phyloP scores from a whole-genome alignment of 2,113 vertebrate species.

The Pyrgilauda ruficollis region DNA sequence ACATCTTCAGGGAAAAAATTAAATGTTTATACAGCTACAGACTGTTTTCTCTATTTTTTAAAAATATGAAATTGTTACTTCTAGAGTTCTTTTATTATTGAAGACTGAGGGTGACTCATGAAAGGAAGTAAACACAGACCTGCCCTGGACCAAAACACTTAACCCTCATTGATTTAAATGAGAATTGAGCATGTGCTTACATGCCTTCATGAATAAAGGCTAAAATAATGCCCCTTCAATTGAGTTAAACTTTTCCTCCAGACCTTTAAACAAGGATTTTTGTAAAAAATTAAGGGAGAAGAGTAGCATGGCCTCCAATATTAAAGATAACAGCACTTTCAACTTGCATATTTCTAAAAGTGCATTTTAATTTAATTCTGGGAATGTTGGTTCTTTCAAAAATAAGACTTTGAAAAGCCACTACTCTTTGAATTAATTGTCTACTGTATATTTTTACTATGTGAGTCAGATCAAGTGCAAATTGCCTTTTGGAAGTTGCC shows the following conservation, averaged over 20 bases:
- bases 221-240: background rate
- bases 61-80: background rate
- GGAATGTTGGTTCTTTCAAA: background rate
- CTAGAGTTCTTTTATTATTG: background rate
- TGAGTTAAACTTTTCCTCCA: background rate
- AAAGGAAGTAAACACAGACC: background rate
- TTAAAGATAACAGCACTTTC: background rate
- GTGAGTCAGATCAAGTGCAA: slow-evolving; percentile 21
- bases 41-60: background rate
- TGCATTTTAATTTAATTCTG: background rate
- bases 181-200: background rate
- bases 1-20: background rate
- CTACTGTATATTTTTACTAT: slow-evolving; percentile 21
- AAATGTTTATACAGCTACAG: background rate
- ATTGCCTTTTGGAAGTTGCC: slow-evolving; percentile 3
- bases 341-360: background rate
- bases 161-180: background rate
- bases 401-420: background rate
- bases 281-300: background rate
- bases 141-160: background rate
- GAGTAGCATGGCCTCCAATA: background rate
- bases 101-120: background rate
- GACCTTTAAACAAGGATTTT: background rate
- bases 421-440: slow-evolving; percentile 15
- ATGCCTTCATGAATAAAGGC: background rate